Base-by-base conservation (phyloP, 2,113 vertebrate genomes). In the Steatornis caripensis region DNA sequence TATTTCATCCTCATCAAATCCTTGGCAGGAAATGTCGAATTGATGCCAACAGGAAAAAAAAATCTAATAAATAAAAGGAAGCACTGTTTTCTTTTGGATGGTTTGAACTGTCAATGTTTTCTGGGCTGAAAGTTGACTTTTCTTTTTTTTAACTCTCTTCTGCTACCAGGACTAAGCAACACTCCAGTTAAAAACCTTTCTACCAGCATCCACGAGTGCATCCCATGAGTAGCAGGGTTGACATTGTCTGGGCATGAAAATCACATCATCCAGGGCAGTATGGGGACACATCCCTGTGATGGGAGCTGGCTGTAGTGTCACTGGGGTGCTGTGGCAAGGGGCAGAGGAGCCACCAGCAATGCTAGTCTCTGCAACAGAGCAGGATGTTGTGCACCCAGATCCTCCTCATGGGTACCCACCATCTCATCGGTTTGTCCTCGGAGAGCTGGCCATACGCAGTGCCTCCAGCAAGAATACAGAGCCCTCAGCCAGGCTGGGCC, bases 1-100 rank as follows among this genome's bases (percentile, higher is more conserved):
- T 39, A 78, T 95, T 95, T 96, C 80, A 71, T 43, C 69, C 86
- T 91, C 91, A 91, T 96, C 77, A 96, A 84, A 94, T 75, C 84
- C 80, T 87, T 71, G 94, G 89, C 93, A 96, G 89, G 81, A 71
- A 87, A 68, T 34, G 64, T n/a, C 7, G 5, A 81, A 77, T 81
- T 27, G 60, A 75, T 84, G 91, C 77, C 93, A 94, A 60, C 39
- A 84, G 84, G 69, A 84, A 78, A 81, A 95, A 90, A 41, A 46
- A 8, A 12, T 17, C 66, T 81, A 95, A 95, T 92, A 95, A 95
- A 91, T 92, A 81, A 89, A 71, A 89, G 64, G 69, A 90, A 90
- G 64, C 13, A n/a, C 49, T 13, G 9, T 55, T 95, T 96, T 65
- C 83, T 92, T 93, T 84, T 2, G 4, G 32, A 77, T 84, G 60